phyloP scores from a whole-genome alignment of 2,888 invertebrate genomes.

The Bibio marci region DNA sequence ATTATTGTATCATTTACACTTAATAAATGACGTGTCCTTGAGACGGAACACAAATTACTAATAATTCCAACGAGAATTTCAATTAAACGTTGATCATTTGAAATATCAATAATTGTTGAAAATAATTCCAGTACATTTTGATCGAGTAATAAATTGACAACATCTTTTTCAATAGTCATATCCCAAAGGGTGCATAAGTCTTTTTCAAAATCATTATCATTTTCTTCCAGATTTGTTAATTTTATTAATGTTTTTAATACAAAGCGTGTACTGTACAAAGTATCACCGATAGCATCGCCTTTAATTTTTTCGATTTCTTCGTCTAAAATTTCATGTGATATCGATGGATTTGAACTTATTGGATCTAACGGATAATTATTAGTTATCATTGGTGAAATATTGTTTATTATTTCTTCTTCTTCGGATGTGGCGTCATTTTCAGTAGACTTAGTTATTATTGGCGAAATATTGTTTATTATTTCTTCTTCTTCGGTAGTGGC shows the following conservation, averaged over 20 bases:
- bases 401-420: too few relatives aligned
- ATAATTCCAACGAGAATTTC: conserved; percentile 74
- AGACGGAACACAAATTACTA: conserved; percentile 64
- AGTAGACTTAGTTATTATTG: too few relatives aligned
- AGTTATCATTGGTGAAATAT: too few relatives aligned
- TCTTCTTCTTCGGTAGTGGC: too few relatives aligned
- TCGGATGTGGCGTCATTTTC: too few relatives aligned
- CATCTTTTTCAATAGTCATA: conserved; percentile 64
- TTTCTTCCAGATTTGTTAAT: conserved; percentile 36
- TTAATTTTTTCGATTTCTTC: conserved; percentile 29
- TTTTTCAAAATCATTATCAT: conserved; percentile 45
- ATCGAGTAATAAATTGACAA: conserved; percentile 48
- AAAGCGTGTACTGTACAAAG: conserved; percentile 61
- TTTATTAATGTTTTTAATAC: conserved; percentile 50
- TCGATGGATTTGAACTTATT: conserved; percentile 13
- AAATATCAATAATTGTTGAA: conserved; percentile 36
- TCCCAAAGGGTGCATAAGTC: conserved; percentile 70
- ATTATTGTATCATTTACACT: conserved; percentile 39
- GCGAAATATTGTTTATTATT: too few relatives aligned
- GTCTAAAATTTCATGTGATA: conserved; percentile 10
- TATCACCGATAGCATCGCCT: conserved; percentile 66
- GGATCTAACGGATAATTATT: neutral
- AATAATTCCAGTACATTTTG: conserved; percentile 43
- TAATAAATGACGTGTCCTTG: conserved; percentile 38
- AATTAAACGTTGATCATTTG: conserved; percentile 43